A percentile compares a stretch with the other conserved stretches of the same genome.
Conservation (phyloP, 2,888 invertebrate species). For the Pachliopta kotzebuea region DNA sequence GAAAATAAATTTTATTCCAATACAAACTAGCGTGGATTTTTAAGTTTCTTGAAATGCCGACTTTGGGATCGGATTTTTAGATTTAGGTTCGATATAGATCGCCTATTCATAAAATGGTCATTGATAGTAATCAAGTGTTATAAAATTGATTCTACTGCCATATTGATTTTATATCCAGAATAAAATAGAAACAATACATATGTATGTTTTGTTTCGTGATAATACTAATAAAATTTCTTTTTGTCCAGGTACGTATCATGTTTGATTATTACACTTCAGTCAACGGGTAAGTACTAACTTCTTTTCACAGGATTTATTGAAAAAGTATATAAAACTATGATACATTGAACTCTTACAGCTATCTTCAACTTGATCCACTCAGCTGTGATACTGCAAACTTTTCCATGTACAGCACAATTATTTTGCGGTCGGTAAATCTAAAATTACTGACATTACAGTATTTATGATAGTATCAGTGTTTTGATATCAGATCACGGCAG, state of each 20-base stretch:
- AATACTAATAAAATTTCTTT: neutral
- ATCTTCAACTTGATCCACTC: neutral
- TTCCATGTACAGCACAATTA: conserved; percentile 28
- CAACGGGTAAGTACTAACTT: conserved; percentile 22
- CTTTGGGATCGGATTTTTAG: no score
- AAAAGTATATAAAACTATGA: neutral
- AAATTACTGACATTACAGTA: conserved; percentile 29
- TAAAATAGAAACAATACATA: no score
- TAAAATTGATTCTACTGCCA: no score
- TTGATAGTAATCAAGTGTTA: no score
- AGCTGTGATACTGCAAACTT: conserved; percentile 19
- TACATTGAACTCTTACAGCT: conserved; percentile 17
- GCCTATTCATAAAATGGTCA: no score
- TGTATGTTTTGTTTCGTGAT: neutral
- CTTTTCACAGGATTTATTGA: neutral
- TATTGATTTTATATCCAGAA: no score
- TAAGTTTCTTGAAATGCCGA: neutral
- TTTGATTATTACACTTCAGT: neutral
- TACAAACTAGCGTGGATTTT: no score
- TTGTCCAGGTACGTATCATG: conserved; percentile 25
- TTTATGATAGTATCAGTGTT: conserved; percentile 30
- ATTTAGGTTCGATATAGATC: no score
- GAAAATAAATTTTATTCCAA: neutral
- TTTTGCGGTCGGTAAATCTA: conserved; percentile 28
- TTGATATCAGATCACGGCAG: conserved; percentile 23